These are phyloP conservation scores for Oceanites oceanicus DNA, from an alignment of 2,113 vertebrate genomes.

Conservation along the genomic window DNA sequence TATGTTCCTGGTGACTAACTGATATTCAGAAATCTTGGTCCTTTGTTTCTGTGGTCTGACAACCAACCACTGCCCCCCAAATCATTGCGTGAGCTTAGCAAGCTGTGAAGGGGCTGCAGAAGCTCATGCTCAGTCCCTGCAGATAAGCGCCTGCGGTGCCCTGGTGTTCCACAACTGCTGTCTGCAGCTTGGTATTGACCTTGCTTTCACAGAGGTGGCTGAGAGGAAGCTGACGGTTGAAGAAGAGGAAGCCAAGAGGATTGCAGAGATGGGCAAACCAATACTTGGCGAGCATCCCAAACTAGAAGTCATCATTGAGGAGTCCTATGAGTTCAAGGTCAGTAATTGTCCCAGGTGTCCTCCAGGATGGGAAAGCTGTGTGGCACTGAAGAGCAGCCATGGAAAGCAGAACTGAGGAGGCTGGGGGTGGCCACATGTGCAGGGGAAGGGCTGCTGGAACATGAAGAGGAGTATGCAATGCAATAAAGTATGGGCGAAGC, in stretches of 20 bases:
- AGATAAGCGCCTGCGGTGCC: not conserved
- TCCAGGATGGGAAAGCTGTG: not conserved
- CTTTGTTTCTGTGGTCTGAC: not conserved
- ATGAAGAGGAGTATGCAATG: not conserved
- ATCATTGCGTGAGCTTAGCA: not conserved
- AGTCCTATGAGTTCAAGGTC: slow-evolving; percentile 99
- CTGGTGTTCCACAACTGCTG: not conserved
- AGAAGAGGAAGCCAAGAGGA: slow-evolving; percentile 93
- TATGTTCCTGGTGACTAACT: not conserved
- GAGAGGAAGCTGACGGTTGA: slow-evolving; percentile 91
- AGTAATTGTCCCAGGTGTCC: not conserved
- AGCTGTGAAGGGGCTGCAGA: not conserved
- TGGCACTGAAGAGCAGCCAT: not conserved
- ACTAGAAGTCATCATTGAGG: slow-evolving; percentile 97
- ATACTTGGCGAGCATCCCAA: slow-evolving; percentile 91
- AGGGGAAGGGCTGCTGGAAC: not conserved
- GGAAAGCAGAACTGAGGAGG: not conserved
- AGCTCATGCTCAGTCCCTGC: not conserved
- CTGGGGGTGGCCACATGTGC: not conserved
- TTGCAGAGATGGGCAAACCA: slow-evolving; percentile 98
- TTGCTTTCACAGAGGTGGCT: slow-evolving; percentile 79
- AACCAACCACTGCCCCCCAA: not conserved
- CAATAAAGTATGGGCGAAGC: not conserved
- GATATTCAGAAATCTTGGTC: not conserved
- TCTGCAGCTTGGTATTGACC: slow-evolving; percentile 26